Percentiles rank a stretch among this genome's conserved stretches.
Conservation (phyloP, 2,888 invertebrate genomes). For the Tuta absoluta region DNA sequence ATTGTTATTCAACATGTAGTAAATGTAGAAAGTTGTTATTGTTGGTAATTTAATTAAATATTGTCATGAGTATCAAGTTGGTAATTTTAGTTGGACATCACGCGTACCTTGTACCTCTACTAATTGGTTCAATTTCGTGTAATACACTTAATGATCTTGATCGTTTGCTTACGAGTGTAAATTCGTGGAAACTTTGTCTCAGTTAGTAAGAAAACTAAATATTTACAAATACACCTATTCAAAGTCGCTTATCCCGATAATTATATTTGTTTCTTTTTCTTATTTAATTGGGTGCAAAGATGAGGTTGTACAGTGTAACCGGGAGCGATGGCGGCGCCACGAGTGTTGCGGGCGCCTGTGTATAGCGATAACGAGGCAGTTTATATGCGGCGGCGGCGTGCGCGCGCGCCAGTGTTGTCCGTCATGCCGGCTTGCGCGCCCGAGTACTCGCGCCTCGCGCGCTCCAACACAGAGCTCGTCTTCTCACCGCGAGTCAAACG, state of each 20-base stretch:
- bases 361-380: conserved; percentile 65
- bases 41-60: conserved; percentile 39
- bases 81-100: conserved; percentile 3
- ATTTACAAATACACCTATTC: background rate
- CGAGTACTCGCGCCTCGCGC: conserved; percentile 82
- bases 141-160: conserved; percentile 13
- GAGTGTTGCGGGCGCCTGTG: conserved; percentile 50
- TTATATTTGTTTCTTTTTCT: conserved; percentile 54
- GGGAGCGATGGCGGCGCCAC: conserved; percentile 40
- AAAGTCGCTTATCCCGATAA: conserved; percentile 8
- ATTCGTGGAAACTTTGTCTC: conserved; percentile 18
- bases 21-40: conserved; percentile 34
- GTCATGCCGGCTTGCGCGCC: conserved; percentile 86
- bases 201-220: background rate
- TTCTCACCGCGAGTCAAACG: conserved; percentile 77
- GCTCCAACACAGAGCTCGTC: conserved; percentile 78
- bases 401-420: conserved; percentile 69
- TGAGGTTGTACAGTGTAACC: conserved; percentile 48
- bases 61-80: conserved; percentile 26
- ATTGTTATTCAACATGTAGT: conserved; percentile 21
- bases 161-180: conserved; percentile 22
- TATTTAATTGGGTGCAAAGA: conserved; percentile 79
- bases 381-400: conserved; percentile 64
- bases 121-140: background rate
- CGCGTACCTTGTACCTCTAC: background rate